Conservation (phyloP, 1,140 invertebrate genomes). For the Hestina assimilis region DNA sequence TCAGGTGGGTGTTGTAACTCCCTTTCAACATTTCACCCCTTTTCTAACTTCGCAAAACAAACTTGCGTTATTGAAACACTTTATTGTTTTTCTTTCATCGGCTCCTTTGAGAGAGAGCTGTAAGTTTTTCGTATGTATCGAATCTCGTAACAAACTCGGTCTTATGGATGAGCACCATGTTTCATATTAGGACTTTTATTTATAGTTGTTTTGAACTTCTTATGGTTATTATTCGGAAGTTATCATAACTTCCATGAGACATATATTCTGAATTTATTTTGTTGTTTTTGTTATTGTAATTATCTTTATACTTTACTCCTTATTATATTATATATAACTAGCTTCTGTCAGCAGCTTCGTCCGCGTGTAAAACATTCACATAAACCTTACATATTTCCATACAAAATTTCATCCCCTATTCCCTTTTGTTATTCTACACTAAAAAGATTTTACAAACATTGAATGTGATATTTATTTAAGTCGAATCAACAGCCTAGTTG, state of each 20-base stretch:
- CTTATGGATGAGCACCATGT: slow-evolving; percentile 6
- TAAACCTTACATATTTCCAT: too few species aligned
- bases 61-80: slow-evolving; percentile 70
- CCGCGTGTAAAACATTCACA: too few species aligned
- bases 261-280: not conserved
- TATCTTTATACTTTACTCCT: not conserved
- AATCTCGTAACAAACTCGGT: slow-evolving; percentile 29
- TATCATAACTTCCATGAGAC: too few species aligned
- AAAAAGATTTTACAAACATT: too few species aligned
- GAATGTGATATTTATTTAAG: too few species aligned
- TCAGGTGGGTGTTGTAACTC: slow-evolving; percentile 12
- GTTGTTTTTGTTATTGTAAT: not conserved
- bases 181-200: not conserved
- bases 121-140: slow-evolving; percentile 39
- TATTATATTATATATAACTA: too few species aligned
- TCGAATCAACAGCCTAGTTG: too few species aligned
- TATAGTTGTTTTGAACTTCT: not conserved
- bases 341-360: too few species aligned
- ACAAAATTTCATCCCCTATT: too few species aligned
- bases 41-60: slow-evolving; percentile 54
- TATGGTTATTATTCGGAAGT: not conserved
- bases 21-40: slow-evolving; percentile 37
- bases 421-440: too few species aligned
- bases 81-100: slow-evolving; percentile 72
- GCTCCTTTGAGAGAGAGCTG: slow-evolving; percentile 44